phyloP scores from a whole-genome alignment of 2,888 invertebrate species.

The Conops quadrifasciatus region DNA sequence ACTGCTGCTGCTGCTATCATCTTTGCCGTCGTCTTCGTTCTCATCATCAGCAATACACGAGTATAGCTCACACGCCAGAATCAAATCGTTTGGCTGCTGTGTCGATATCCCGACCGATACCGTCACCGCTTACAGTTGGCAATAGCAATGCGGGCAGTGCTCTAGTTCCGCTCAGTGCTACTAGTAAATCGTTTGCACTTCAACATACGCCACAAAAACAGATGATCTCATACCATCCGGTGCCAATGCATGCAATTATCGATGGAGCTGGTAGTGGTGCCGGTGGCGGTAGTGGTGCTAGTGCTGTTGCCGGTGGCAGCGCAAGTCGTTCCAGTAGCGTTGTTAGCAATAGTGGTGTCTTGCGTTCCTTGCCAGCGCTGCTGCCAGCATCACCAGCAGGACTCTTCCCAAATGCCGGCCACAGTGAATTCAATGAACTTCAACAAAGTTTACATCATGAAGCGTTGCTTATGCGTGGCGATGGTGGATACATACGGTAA shows the following conservation, averaged over 20 bases:
- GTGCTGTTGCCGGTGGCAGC: constrained; percentile 45
- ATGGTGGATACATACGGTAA: constrained; percentile 56
- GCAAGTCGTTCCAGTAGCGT: constrained; percentile 59
- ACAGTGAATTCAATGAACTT: constrained; percentile 26
- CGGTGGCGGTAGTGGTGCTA: constrained; percentile 42
- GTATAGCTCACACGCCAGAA: constrained; percentile 87
- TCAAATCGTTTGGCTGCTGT: constrained; percentile 75
- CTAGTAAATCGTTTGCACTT: constrained; percentile 47
- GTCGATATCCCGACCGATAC: constrained; percentile 50
- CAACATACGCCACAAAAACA: constrained; percentile 55
- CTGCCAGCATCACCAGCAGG: constrained; percentile 44
- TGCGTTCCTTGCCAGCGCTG: constrained; percentile 43
- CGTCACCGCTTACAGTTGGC: constrained; percentile 46
- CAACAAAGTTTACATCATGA: constrained; percentile 42
- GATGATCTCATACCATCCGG: constrained; percentile 64
- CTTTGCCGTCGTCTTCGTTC: too few relatives aligned
- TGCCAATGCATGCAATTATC: constrained; percentile 36
- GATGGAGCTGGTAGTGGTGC: constrained; percentile 41
- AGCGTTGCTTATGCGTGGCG: constrained; percentile 52
- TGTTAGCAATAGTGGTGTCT: constrained; percentile 53
- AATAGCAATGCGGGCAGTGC: constrained; percentile 50
- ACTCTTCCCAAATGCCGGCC: constrained; percentile 46
- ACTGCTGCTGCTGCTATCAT: not conserved
- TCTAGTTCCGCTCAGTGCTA: constrained; percentile 48
- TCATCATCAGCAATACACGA: constrained; percentile 87